Conservation (phyloP, 2,113 vertebrate genomes). For the Falco punctatus region DNA sequence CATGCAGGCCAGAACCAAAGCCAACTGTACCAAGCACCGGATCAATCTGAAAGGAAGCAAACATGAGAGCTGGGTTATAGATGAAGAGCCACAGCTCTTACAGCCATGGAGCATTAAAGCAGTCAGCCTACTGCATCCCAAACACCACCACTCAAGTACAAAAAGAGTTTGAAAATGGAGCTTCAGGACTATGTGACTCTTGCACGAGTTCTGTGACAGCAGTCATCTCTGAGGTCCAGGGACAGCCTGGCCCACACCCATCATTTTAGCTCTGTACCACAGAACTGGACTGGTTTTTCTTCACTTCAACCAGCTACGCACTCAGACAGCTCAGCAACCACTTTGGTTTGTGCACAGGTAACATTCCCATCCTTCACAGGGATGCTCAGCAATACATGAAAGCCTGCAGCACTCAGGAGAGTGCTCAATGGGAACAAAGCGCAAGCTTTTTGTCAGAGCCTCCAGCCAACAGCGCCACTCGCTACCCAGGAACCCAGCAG, state of each 20-base stretch:
- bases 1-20: constrained; percentile 96
- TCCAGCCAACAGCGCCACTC: neutral
- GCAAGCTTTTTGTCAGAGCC: neutral
- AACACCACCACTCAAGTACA: fast-evolving
- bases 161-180: neutral
- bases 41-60: constrained; percentile 78
- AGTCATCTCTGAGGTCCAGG: fast-evolving
- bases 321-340: neutral
- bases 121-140: fast-evolving
- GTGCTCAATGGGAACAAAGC: fast-evolving
- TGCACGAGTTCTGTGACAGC: fast-evolving
- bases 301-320: fast-evolving
- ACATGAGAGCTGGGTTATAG: neutral
- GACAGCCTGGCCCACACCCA: neutral
- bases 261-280: fast-evolving
- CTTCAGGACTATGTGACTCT: too few species aligned
- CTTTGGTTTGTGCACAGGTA: fast-evolving
- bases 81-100: neutral
- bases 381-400: neutral
- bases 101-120: fast-evolving
- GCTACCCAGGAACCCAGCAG: fast-evolving
- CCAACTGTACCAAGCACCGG: constrained; percentile 90
- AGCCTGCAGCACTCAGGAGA: neutral
- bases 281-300: fast-evolving
- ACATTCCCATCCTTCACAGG: neutral